These are phyloP conservation scores for Uloborus diversus DNA, from an alignment of 1,140 invertebrate species.

Conservation along the genomic window DNA sequence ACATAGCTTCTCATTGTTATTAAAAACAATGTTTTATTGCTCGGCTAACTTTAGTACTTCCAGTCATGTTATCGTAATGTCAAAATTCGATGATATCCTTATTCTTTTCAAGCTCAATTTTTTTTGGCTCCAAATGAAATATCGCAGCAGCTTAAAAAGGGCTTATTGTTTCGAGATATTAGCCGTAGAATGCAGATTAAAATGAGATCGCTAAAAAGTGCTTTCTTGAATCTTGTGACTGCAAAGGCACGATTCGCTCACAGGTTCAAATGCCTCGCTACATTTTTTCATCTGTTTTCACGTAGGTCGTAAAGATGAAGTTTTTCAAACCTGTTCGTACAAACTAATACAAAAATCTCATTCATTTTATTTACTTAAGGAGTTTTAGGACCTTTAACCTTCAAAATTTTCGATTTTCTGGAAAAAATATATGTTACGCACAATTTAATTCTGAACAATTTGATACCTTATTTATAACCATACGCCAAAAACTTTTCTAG, in stretches of 20 bases:
- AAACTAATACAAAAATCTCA: neutral
- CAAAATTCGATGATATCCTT: neutral
- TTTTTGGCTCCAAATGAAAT: conserved; percentile 18
- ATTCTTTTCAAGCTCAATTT: neutral
- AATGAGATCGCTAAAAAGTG: conserved; percentile 20
- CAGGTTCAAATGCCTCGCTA: neutral
- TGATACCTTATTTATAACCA: too few relatives aligned
- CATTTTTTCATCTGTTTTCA: neutral
- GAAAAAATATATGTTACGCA: too few relatives aligned
- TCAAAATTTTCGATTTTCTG: too few relatives aligned
- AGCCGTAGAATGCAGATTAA: conserved; percentile 24
- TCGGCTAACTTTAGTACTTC: neutral
- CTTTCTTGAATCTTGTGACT: neutral
- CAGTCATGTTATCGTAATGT: conserved; percentile 5
- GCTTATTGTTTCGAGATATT: conserved; percentile 26
- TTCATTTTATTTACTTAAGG: too few relatives aligned
- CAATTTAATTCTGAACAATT: too few relatives aligned
- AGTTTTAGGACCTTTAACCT: too few relatives aligned
- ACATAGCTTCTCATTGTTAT: neutral
- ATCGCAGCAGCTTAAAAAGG: conserved; percentile 12
- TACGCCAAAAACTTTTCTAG: too few relatives aligned
- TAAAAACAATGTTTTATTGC: conserved; percentile 12
- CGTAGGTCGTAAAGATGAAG: conserved; percentile 2
- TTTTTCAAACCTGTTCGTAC: conserved; percentile 8
- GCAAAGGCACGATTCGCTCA: neutral